Evolutionary conservation across 2,113 vertebrate species (phyloP), one percentile per base, ranked within the genome.

Genomic region (Poeciliopsis turrubarensis): DNA sequence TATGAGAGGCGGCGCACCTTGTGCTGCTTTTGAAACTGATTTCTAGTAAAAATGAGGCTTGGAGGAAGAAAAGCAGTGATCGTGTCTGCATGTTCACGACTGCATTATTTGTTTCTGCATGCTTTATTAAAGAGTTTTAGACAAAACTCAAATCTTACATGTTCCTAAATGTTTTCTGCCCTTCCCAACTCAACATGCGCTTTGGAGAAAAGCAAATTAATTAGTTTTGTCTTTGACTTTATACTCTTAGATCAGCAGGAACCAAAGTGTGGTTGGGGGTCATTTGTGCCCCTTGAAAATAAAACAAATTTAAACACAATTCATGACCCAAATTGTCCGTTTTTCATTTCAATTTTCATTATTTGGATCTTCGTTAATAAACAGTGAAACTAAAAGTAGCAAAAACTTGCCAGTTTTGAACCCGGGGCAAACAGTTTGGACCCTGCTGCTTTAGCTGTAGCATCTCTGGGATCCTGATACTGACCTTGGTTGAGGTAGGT

Each of bases 401-500:
- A 37, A 37, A 37, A 12, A 37, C 10, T 37, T 8, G 19, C 25
- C 34, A 68, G 17, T 66, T 84, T 60, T 37, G 34, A 37, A 37
- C 34, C 34, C 0, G 34, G 2, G 34, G 34, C 34, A 37, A 12
- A 37, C 11, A 11, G 2, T 37, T 3, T 37, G 34, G 34, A 37
- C 34, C 34, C 34, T 10, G 10, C 2, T 37, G 2, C 34, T 2
- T 37, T 37, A 37, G 34, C 10, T 0, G 11, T 14, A 14, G 2
- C 0, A 30, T 12, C 1, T 27, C 27, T 7, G 34, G 47, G 76
- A 79, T 72, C 61, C 77, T 15, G 17, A 41, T 25, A 73, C 95
- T 94, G 82, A 99, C 98, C 98, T 97, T 99, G 97, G 92, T 99
- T 99, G 89, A 99, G 97, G 92, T 99, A 99, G 47, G 98, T 99